Conservation (phyloP, 2,113 vertebrate genomes). For the Tyto alba region DNA sequence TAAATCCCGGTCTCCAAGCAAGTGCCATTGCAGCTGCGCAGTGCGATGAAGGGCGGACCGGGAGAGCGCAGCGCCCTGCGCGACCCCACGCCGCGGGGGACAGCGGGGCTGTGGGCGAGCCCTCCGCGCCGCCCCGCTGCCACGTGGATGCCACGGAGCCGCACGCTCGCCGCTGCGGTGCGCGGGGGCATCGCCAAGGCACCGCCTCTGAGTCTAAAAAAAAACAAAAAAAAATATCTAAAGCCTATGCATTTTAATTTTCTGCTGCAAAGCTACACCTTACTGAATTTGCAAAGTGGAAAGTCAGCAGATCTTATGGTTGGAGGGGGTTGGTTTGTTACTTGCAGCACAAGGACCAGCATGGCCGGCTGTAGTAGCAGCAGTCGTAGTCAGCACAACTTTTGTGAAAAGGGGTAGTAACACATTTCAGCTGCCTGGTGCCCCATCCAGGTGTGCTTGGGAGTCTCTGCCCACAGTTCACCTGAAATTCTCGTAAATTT, state of each 20-base stretch:
- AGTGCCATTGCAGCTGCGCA: no score
- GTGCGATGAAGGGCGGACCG: accelerated
- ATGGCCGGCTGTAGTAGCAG: accelerated
- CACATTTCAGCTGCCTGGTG: not conserved
- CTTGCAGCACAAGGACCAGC: accelerated
- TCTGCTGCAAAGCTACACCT: not conserved
- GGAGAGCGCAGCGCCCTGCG: not conserved
- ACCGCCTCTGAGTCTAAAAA: not conserved
- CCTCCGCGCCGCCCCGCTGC: not conserved
- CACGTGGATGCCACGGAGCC: not conserved
- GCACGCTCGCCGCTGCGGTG: not conserved
- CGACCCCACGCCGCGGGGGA: not conserved
- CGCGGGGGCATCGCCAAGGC: accelerated
- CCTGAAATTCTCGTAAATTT: not conserved
- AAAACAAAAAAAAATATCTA: no score
- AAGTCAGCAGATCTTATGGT: accelerated
- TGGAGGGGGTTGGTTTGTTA: accelerated
- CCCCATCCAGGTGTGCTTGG: no score
- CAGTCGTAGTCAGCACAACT: accelerated
- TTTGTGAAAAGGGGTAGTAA: accelerated
- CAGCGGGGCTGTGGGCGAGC: not conserved
- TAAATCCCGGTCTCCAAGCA: not conserved
- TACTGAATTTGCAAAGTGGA: accelerated
- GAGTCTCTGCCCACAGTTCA: no score
- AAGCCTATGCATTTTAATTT: accelerated